A percentile compares a stretch with the other conserved stretches of the same genome.
These are phyloP conservation scores for Sterrhoptilus dennistouni DNA, from an alignment of 2,113 vertebrate genomes.

Conservation along the genomic window DNA sequence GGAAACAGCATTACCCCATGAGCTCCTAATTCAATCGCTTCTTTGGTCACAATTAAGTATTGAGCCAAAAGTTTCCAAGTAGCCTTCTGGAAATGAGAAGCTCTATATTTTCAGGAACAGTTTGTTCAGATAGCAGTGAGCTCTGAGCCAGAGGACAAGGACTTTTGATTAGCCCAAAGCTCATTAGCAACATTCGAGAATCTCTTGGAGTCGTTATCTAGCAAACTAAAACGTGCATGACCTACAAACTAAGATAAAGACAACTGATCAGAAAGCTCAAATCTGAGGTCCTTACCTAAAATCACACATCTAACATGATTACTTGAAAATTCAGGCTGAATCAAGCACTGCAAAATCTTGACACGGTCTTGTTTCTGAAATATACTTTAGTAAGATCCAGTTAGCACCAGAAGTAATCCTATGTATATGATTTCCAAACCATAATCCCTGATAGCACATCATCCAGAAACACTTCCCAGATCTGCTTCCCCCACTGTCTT, in stretches of 20 bases:
- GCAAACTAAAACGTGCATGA: slow-evolving; percentile 27
- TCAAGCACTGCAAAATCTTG: background rate
- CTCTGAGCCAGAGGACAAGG: background rate
- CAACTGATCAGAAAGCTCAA: background rate
- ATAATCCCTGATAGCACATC: background rate
- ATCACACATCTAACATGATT: background rate
- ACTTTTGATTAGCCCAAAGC: slow-evolving; percentile 35
- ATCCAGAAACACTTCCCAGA: background rate
- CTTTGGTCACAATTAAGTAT: background rate
- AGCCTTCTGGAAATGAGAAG: background rate
- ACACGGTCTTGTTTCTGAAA: background rate
- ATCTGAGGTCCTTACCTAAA: background rate
- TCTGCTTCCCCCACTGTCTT: background rate
- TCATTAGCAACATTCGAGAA: slow-evolving; percentile 39
- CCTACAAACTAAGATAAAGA: slow-evolving; percentile 21
- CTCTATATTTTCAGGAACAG: background rate
- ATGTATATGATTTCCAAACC: background rate
- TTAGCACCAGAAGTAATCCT: background rate
- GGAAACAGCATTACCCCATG: background rate
- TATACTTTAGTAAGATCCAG: background rate
- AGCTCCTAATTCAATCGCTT: background rate
- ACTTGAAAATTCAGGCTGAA: background rate
- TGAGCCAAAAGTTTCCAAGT: background rate
- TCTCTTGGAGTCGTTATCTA: background rate
- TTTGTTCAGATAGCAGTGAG: background rate